A percentile compares a stretch with the other conserved stretches of the same genome.
phyloP scores from a whole-genome alignment of 1,140 invertebrate genomes.

The Apis mellifera region Amel_HAv3.1 CM009931.2:19877501-19878000 shows the following conservation, averaged over 20 bases:
- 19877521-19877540: too few relatives aligned
- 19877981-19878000: slow-evolving; percentile 39
- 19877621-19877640: background rate
- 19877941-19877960: slow-evolving; percentile 46
- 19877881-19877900: slow-evolving; percentile 5
- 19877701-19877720: background rate
- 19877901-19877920: slow-evolving; percentile 24
- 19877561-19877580: too few relatives aligned
- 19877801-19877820: slow-evolving; percentile 57
- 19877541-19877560: too few relatives aligned
- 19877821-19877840: slow-evolving; percentile 48
- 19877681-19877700: background rate
- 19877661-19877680: slow-evolving; percentile 1
- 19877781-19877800: slow-evolving; percentile 66
- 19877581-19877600: background rate
- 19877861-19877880: slow-evolving; percentile 15
- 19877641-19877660: background rate
- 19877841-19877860: slow-evolving; percentile 44
- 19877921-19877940: slow-evolving; percentile 58
- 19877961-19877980: slow-evolving; percentile 37
- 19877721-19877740: background rate
- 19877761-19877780: slow-evolving; percentile 34
- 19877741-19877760: background rate
- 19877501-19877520: too few relatives aligned
- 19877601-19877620: background rate